Evolutionary conservation across 2,888 invertebrate genomes (phyloP), one percentile per base, ranked within the genome.

Genomic region (Phyto melanocephala): DNA sequence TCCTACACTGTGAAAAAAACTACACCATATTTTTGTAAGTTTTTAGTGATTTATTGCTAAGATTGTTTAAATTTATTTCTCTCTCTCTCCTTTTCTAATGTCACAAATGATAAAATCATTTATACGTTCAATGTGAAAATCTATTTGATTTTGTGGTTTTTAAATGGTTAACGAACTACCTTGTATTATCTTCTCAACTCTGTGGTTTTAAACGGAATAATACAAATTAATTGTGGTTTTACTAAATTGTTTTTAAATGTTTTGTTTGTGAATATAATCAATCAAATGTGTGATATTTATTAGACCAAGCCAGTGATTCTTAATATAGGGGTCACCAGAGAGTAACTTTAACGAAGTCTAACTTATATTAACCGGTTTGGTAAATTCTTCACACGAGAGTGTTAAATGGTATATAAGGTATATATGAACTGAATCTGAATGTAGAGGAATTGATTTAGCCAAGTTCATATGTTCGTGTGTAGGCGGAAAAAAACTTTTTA

Each of bases 101-200:
- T n/a, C n/a, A n/a, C n/a, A n/a, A 52, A 47, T 75, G 50, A 35
- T 33, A 45, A 67, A 56, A 40, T 24, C 35, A 52, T 52, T 35
- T 37, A 13, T 42, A 24, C 42, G 37, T 62, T 76, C 75, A 76
- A 68, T 62, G 67, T 68, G 60, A 60, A 60, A 56, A 45, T 74
- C 47, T 54, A 65, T 74, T 52, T 42, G 40, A 72, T 42, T 56
- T 28, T 74, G 54, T 7, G 17, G 37, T 13, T 15, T 24, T 40
- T 40, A 7, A 6, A 20, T 37, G 20, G 6, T 37, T 13, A 58
- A 20, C 8, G n/a, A n/a, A n/a, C n/a, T n/a, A n/a, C n/a, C n/a
- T n/a, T n/a, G n/a, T n/a, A n/a, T n/a, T n/a, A n/a, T n/a, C 3
- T 22, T 17, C 37, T 35, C 10, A 6, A 62, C 6, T 15, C 4